These are phyloP conservation scores for Lordiphosa stackelbergi DNA, from an alignment of 1,140 invertebrate species.

Conservation along the genomic window DNA sequence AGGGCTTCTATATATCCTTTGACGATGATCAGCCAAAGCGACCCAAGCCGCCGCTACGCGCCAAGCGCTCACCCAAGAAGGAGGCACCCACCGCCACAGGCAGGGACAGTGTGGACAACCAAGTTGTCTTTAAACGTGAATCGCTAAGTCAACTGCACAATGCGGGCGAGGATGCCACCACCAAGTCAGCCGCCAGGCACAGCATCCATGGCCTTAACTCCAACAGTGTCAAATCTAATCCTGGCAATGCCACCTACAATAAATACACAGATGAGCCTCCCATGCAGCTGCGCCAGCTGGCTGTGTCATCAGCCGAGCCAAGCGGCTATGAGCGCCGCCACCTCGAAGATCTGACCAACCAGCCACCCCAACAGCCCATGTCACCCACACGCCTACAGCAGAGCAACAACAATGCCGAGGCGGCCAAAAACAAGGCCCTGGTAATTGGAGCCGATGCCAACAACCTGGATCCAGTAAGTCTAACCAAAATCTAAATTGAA, in stretches of 20 bases:
- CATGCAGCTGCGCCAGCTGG: slow-evolving; percentile 62
- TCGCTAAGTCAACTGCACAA: slow-evolving; percentile 78
- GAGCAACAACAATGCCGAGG: slow-evolving; percentile 61
- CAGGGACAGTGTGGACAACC: slow-evolving; percentile 71
- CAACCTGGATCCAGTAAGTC: slow-evolving; percentile 83
- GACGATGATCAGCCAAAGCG: slow-evolving; percentile 91
- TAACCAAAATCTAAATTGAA: slow-evolving; percentile 9
- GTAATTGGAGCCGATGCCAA: slow-evolving; percentile 83
- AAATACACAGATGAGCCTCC: slow-evolving; percentile 73
- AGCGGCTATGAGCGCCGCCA: slow-evolving; percentile 50
- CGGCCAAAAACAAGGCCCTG: slow-evolving; percentile 80
- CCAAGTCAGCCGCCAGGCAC: slow-evolving; percentile 22
- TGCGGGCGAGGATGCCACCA: slow-evolving; percentile 43
- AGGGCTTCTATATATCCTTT: slow-evolving; percentile 97
- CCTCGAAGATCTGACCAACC: slow-evolving; percentile 66
- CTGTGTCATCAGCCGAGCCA: slow-evolving; percentile 29
- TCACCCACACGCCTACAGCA: slow-evolving; percentile 62
- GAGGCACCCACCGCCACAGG: slow-evolving; percentile 77
- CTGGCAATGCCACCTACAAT: slow-evolving; percentile 71
- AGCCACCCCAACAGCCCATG: slow-evolving; percentile 41
- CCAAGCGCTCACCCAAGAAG: slow-evolving; percentile 88
- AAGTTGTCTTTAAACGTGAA: slow-evolving; percentile 75
- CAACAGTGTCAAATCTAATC: slow-evolving; percentile 46
- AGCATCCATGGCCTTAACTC: slow-evolving; percentile 39
- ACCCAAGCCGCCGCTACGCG: slow-evolving; percentile 90